These are phyloP conservation scores for Macaca nemestrina DNA, from an alignment of 2,113 vertebrate genomes.

Conservation along the genomic window DNA sequence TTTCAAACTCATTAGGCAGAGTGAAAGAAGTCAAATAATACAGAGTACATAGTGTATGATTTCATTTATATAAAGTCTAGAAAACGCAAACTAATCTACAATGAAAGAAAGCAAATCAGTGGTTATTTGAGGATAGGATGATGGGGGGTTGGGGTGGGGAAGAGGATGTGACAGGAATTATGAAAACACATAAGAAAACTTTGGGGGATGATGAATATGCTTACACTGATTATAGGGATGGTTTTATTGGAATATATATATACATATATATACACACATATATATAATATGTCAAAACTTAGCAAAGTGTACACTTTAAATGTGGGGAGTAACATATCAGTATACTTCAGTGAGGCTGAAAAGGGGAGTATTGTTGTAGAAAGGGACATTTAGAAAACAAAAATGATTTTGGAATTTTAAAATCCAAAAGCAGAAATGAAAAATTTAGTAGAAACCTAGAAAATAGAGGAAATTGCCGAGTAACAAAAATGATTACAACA, in stretches of 20 bases:
- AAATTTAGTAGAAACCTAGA: not conserved
- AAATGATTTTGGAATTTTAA: constrained; percentile 8
- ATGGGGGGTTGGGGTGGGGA: too few species aligned
- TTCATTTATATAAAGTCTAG: not conserved
- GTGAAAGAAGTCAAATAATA: not conserved
- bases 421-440: constrained; percentile 3
- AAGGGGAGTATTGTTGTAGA: not conserved
- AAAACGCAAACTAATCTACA: not conserved
- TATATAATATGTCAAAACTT: not conserved
- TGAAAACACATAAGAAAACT: not conserved
- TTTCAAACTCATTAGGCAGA: not conserved
- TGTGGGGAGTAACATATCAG: not conserved
- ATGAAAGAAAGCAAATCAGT: not conserved
- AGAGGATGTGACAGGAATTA: not conserved
- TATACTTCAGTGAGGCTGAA: not conserved
- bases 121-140: not conserved
- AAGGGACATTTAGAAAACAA: constrained; percentile 27
- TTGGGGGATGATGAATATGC: not conserved
- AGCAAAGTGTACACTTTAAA: not conserved
- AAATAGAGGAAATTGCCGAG: not conserved
- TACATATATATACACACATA: too few species aligned
- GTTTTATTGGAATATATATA: not conserved
- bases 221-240: not conserved
- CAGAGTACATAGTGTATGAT: too few species aligned
- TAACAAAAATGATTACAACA: not conserved